Percentiles rank a stretch among this genome's conserved stretches.
phyloP scores from a whole-genome alignment of 2,113 vertebrate species.

The Leucopsar rothschildi region DNA sequence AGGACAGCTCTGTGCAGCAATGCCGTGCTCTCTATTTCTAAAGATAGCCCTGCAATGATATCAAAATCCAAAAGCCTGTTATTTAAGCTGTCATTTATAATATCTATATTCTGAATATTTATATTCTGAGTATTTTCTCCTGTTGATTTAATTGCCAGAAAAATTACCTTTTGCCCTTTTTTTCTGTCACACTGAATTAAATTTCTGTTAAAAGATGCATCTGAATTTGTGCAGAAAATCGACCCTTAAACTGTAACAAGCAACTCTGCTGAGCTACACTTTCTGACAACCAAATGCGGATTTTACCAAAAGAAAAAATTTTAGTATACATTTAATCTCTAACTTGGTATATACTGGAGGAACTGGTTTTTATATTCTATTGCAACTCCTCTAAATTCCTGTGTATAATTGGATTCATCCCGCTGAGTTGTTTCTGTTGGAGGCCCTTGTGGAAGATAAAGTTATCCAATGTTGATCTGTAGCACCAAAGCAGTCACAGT shows the following conservation, averaged over 20 bases:
- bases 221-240: neutral
- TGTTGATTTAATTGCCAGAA: neutral
- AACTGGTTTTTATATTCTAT: neutral
- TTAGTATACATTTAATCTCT: neutral
- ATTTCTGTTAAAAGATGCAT: neutral
- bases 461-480: neutral
- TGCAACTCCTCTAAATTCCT: neutral
- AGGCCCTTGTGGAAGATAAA: neutral
- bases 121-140: neutral
- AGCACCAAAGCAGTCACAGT: neutral
- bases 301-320: neutral
- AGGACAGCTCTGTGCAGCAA: neutral
- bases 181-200: neutral
- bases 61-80: neutral
- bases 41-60: neutral
- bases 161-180: neutral
- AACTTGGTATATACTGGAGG: neutral
- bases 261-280: neutral
- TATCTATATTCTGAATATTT: neutral
- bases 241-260: neutral
- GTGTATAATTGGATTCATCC: neutral
- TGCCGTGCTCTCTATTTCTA: neutral
- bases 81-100: neutral
- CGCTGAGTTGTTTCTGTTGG: neutral
- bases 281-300: neutral